A percentile compares a stretch with the other conserved stretches of the same genome.
Evolutionary conservation across 2,888 invertebrate species (phyloP).

Genomic region (Ophion ellenae): DNA sequence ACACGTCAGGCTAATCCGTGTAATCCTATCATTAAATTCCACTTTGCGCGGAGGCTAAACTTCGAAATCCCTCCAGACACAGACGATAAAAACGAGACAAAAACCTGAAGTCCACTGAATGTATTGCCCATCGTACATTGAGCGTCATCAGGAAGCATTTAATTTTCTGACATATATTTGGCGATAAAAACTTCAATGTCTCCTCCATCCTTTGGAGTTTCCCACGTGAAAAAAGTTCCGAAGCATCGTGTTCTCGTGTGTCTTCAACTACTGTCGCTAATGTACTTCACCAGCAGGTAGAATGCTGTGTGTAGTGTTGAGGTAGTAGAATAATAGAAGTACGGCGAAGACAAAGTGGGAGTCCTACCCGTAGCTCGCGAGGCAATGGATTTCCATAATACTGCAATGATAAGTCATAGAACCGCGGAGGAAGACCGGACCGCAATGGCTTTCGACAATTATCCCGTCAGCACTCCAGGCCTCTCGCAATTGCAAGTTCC

Average conservation of each 20-base stretch:
- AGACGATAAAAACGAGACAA: neutral
- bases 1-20: conserved; percentile 16
- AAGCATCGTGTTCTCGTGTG: neutral
- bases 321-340: conserved; percentile 32
- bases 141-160: neutral
- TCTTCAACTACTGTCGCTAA: neutral
- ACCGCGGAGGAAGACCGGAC: conserved; percentile 69
- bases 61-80: neutral
- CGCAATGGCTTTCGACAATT: conserved; percentile 71
- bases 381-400: conserved; percentile 70
- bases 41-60: neutral
- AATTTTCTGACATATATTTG: too few relatives aligned
- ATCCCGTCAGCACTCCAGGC: conserved; percentile 60
- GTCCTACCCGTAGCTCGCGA: conserved; percentile 26
- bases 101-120: neutral
- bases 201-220: too few relatives aligned
- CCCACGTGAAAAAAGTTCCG: too few relatives aligned
- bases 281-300: neutral
- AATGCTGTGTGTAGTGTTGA: conserved; percentile 32
- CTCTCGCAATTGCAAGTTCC: conserved; percentile 40
- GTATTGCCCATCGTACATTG: neutral
- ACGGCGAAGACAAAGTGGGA: conserved; percentile 35
- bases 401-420: conserved; percentile 71
- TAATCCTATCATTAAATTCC: conserved; percentile 20
- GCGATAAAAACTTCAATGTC: too few relatives aligned